phyloP scores from a whole-genome alignment of 2,113 vertebrate species.

The Rhynchomys soricoides region DNA sequence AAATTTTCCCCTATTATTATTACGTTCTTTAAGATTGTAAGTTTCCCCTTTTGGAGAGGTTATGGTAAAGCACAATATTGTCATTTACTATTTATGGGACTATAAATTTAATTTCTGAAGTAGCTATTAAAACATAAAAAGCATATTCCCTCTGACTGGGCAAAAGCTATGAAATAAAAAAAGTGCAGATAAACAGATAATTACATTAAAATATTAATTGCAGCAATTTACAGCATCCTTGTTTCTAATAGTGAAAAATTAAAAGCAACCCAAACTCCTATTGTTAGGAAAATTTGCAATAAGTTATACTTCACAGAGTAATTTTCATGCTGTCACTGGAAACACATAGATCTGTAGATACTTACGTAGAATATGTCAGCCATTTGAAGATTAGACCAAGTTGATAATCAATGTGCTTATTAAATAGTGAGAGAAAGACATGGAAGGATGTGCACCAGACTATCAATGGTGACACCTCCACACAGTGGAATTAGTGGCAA shows the following conservation, averaged over 20 bases:
- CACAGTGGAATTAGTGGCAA: background rate
- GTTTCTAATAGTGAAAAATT: conserved; percentile 19
- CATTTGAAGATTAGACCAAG: conserved; percentile 21
- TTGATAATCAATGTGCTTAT: background rate
- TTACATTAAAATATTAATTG: conserved; percentile 22
- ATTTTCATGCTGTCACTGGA: conserved; percentile 11
- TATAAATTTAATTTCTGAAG: conserved; percentile 38
- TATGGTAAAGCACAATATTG: conserved; percentile 48
- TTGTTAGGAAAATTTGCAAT: conserved; percentile 36
- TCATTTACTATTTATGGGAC: background rate
- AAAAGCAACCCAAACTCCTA: conserved; percentile 21
- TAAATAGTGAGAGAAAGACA: background rate
- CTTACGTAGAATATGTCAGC: background rate
- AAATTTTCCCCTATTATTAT: background rate
- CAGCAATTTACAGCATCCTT: background rate
- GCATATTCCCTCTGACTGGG: background rate
- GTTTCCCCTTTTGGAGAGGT: conserved; percentile 51
- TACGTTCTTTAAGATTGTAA: background rate
- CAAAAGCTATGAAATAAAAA: conserved; percentile 1
- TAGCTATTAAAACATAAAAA: conserved; percentile 22
- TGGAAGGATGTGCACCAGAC: background rate
- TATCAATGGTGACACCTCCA: background rate
- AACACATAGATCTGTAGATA: background rate
- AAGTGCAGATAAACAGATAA: background rate
- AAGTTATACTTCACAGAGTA: background rate